These are phyloP conservation scores for Drosophila aldrichi DNA, from an alignment of 2,888 invertebrate species.

Conservation along the genomic window DNA sequence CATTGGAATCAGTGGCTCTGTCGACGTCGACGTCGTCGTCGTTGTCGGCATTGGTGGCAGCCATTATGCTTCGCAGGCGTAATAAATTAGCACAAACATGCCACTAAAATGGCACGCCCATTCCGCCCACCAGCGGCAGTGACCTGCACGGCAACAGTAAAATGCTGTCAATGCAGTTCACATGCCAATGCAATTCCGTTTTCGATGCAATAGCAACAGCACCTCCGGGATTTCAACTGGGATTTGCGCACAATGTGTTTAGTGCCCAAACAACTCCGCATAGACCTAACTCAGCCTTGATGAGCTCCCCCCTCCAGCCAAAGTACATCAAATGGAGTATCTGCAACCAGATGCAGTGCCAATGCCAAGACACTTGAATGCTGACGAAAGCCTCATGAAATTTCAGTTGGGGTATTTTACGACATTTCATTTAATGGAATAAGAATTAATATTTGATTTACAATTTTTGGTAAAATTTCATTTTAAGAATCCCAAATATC, in stretches of 20 bases:
- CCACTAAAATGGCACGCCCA: constrained; percentile 77
- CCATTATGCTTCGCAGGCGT: constrained; percentile 73
- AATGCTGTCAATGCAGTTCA: constrained; percentile 76
- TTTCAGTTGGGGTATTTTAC: not conserved
- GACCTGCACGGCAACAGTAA: constrained; percentile 59
- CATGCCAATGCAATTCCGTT: constrained; percentile 69
- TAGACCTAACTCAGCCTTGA: constrained; percentile 1
- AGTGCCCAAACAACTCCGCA: constrained; percentile 57
- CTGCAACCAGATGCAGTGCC: not conserved
- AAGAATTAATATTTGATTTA: too few species aligned
- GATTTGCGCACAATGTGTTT: constrained; percentile 80
- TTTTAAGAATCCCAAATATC: too few species aligned
- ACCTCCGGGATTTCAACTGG: constrained; percentile 72
- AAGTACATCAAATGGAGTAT: constrained; percentile 45
- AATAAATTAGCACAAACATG: constrained; percentile 81
- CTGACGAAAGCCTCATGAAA: constrained; percentile 3
- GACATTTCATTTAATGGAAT: not conserved
- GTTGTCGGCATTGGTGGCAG: constrained; percentile 31
- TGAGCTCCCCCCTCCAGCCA: constrained; percentile 28
- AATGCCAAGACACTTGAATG: not conserved
- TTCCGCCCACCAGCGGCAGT: constrained; percentile 41
- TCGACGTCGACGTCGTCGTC: constrained; percentile 3
- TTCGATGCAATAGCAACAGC: constrained; percentile 58
- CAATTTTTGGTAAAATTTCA: too few species aligned
- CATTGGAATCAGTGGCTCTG: constrained; percentile 35